Percentiles rank a stretch among this genome's conserved stretches.
Conservation (phyloP, 2,113 vertebrate species). For the Microcebus tavaratra region DNA sequence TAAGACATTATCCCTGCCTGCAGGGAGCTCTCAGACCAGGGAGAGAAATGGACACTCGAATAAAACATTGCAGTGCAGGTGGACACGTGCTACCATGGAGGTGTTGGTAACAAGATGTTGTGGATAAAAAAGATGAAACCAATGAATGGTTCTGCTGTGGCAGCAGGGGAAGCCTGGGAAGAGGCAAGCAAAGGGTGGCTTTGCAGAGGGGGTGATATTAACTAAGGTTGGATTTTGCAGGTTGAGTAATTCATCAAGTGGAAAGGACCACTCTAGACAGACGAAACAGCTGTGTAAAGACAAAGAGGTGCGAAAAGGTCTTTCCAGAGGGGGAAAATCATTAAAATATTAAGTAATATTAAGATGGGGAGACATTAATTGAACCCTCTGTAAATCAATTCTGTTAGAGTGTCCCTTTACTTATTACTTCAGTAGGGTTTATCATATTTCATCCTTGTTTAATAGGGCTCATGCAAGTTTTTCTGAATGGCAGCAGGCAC, state of each 20-base stretch:
- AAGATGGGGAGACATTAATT: neutral
- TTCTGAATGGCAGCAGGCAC: neutral
- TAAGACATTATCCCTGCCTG: neutral
- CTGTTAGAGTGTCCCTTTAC: neutral
- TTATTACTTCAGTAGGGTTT: neutral
- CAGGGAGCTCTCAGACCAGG: neutral
- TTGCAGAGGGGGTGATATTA: neutral
- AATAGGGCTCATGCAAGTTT: neutral
- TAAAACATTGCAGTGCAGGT: neutral
- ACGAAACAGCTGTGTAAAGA: neutral
- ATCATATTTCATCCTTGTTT: neutral
- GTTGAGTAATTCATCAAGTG: neutral
- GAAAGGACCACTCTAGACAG: neutral
- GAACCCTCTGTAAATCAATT: neutral
- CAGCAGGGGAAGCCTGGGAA: neutral
- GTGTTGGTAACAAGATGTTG: neutral
- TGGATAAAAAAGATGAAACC: neutral
- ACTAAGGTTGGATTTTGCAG: slow-evolving; percentile 31
- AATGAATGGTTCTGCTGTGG: neutral
- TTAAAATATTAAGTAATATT: slow-evolving; percentile 39
- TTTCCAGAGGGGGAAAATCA: neutral
- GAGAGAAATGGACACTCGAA: neutral
- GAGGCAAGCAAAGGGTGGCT: neutral
- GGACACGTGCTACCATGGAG: neutral
- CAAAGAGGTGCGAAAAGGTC: neutral